These are phyloP conservation scores for Neosilurus mollespiculum DNA, from an alignment of 2,797 vertebrate genomes.

Conservation along the genomic window DNA sequence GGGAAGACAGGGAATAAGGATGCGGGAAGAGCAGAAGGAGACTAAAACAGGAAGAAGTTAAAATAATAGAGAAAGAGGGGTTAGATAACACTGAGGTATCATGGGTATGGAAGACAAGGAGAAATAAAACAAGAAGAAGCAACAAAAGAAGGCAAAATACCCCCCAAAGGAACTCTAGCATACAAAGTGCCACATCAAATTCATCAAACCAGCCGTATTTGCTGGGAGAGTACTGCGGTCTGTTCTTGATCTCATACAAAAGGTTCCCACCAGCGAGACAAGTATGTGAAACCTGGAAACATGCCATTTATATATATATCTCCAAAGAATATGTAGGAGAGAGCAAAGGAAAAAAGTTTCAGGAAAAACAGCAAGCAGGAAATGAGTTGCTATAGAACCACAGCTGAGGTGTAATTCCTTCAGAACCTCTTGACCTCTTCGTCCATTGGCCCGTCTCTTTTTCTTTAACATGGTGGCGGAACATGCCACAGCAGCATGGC, in stretches of 20 bases:
- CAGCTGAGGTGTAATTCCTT: not conserved
- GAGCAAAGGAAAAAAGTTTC: not conserved
- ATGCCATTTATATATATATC: constrained; percentile 13
- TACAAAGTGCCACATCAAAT: constrained; percentile 13
- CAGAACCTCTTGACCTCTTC: not conserved
- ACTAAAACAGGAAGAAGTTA: constrained; percentile 29
- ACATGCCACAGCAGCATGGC: not conserved
- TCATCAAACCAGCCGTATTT: constrained; percentile 8
- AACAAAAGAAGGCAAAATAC: constrained; percentile 10
- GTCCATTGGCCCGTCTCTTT: not conserved
- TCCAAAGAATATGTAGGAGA: not conserved
- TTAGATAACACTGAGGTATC: not conserved
- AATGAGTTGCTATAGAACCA: not conserved
- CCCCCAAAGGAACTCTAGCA: not conserved
- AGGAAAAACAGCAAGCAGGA: not conserved
- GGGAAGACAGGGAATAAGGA: constrained; percentile 48
- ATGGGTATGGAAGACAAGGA: not conserved
- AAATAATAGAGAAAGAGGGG: constrained; percentile 1
- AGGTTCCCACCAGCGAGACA: not conserved
- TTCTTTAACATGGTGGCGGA: constrained; percentile 21
- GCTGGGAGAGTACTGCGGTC: not conserved
- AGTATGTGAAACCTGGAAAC: constrained; percentile 1
- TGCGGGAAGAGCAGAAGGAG: constrained; percentile 26
- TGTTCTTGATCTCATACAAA: constrained; percentile 1
- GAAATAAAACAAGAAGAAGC: not conserved